A percentile compares a stretch with the other conserved stretches of the same genome.
Conservation (phyloP, 2,888 invertebrate genomes). For the Scaptomyza polygonia region DNA sequence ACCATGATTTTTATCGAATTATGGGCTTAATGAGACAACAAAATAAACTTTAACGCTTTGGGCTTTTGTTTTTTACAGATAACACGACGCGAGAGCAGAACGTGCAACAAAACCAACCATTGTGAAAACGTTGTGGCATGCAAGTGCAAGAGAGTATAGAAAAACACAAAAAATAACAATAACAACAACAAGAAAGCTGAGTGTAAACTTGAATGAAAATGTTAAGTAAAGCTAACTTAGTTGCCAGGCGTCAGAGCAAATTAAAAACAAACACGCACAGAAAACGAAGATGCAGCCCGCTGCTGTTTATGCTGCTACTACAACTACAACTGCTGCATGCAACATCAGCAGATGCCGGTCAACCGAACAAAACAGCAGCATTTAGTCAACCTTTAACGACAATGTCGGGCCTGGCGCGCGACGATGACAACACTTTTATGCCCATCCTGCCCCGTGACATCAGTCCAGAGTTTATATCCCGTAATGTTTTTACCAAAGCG, state of each 20-base stretch:
- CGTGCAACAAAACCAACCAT: conserved; percentile 16
- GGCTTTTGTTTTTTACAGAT: conserved; percentile 57
- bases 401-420: conserved; percentile 46
- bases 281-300: conserved; percentile 62
- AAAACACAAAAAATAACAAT: conserved; percentile 9
- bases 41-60: conserved; percentile 31
- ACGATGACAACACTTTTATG: conserved; percentile 75
- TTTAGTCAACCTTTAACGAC: conserved; percentile 72
- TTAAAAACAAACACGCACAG: conserved; percentile 71
- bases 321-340: conserved; percentile 17
- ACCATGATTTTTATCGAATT: conserved; percentile 21
- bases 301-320: conserved; percentile 30
- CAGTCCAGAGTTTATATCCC: conserved; percentile 75
- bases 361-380: conserved; percentile 11
- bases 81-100: conserved; percentile 21
- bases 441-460: conserved; percentile 77
- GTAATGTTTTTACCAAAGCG: conserved; percentile 79
- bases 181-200: conserved; percentile 12
- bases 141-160: conserved; percentile 43
- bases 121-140: conserved; percentile 53
- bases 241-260: conserved; percentile 46
- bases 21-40: background rate
- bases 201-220: conserved; percentile 56
- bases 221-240: conserved; percentile 55
- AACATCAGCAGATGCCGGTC: conserved; percentile 13